Evolutionary conservation across 2,797 vertebrate genomes (phyloP).

Genomic region (Channa striata): DNA sequence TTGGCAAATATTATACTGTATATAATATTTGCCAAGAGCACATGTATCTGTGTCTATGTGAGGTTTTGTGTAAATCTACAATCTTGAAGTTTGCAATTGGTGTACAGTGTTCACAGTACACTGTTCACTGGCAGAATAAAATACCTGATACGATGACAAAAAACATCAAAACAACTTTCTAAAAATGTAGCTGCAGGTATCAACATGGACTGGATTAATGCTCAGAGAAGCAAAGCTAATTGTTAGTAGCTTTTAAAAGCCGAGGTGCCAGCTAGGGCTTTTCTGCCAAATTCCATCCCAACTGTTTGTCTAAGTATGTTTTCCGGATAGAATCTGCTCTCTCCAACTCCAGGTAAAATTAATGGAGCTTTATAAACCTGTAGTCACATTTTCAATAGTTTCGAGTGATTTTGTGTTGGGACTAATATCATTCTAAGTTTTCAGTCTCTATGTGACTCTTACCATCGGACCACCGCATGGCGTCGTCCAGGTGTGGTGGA

Average conservation of each 20-base stretch:
- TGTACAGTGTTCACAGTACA: not conserved
- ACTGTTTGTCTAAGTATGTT: not conserved
- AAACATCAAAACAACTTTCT: not conserved
- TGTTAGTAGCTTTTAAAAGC: not conserved
- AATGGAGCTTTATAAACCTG: conserved; percentile 1
- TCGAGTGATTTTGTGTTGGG: not conserved
- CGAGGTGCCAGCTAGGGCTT: not conserved
- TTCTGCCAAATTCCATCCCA: conserved; percentile 1
- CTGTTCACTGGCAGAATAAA: not conserved
- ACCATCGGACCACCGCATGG: conserved; percentile 98
- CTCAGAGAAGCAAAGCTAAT: not conserved
- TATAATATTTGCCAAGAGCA: conserved; percentile 4
- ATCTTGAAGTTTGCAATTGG: not conserved
- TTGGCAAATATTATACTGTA: no score
- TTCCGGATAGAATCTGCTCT: conserved; percentile 1
- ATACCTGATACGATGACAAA: not conserved
- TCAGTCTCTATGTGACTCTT: conserved; percentile 57
- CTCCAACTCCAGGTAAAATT: conserved; percentile 5
- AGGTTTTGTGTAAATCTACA: not conserved
- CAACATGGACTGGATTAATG: not conserved
- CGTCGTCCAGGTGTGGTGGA: conserved; percentile 90
- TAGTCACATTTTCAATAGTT: conserved; percentile 8
- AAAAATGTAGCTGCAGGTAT: not conserved
- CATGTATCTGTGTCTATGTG: not conserved
- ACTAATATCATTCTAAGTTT: not conserved